These are phyloP conservation scores for Gouania willdenowi DNA, from an alignment of 2,797 vertebrate genomes.

Conservation along the genomic window DNA sequence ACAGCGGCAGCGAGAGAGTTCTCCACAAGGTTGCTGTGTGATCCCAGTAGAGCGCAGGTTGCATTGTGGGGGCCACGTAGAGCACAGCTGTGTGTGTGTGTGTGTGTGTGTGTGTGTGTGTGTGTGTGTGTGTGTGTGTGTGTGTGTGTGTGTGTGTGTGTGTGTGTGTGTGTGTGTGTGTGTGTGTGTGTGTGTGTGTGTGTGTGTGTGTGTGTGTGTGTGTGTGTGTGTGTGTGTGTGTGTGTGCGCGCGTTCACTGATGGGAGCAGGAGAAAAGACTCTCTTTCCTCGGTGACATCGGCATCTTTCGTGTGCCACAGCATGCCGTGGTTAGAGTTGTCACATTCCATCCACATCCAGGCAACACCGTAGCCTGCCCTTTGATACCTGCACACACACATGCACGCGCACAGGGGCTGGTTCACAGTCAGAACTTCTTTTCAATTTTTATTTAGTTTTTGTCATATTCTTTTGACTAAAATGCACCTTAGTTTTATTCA, in stretches of 20 bases:
- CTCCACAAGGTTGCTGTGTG: constrained; percentile 23
- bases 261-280: constrained; percentile 23
- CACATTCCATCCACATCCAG: constrained; percentile 50
- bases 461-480: neutral
- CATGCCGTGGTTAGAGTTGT: constrained; percentile 36
- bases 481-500: too few relatives aligned
- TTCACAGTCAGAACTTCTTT: neutral
- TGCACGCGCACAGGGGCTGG: neutral
- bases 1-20: constrained; percentile 26
- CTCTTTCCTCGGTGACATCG: constrained; percentile 27
- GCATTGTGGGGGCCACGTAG: neutral
- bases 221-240: neutral
- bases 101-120: neutral
- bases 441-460: neutral
- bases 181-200: neutral
- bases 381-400: constrained; percentile 19
- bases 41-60: constrained; percentile 4
- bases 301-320: constrained; percentile 38
- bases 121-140: constrained; percentile 2
- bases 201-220: constrained; percentile 1
- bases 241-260: constrained; percentile 9
- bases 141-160: neutral
- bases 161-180: neutral
- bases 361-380: constrained; percentile 18
- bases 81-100: neutral